Conservation (phyloP, 2,113 vertebrate genomes). For the Nothocercus julius region DNA sequence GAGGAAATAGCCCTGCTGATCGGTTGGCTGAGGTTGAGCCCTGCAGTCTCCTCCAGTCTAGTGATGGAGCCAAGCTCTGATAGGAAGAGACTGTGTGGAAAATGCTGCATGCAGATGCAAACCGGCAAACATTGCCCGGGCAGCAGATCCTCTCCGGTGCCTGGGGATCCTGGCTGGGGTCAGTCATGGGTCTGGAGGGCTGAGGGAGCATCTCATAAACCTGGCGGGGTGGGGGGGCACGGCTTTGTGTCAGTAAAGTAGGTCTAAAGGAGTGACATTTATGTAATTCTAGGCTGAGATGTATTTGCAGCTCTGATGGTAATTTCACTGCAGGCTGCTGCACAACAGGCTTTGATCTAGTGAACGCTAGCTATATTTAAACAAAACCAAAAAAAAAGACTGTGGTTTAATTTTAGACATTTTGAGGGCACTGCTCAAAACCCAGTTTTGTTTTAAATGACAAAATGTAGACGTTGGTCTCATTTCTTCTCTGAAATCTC, state of each 20-base stretch:
- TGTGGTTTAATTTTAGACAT: not conserved
- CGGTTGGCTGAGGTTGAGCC: not conserved
- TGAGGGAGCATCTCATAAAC: not conserved
- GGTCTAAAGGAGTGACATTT: not conserved
- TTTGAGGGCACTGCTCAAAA: constrained; percentile 1
- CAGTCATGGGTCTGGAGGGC: accelerated
- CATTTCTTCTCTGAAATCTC: not conserved
- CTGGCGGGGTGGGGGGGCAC: too few relatives aligned
- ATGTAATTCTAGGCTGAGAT: not conserved
- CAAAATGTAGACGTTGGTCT: not conserved
- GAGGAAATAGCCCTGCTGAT: not conserved
- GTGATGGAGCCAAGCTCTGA: not conserved
- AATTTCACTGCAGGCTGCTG: not conserved
- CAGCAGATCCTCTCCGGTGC: accelerated
- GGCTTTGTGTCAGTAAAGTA: not conserved
- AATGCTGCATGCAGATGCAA: not conserved
- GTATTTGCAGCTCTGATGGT: not conserved
- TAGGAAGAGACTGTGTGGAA: not conserved
- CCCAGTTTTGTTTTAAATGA: not conserved
- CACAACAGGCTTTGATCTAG: not conserved
- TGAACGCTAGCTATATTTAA: constrained; percentile 16
- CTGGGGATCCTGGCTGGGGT: not conserved
- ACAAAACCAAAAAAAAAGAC: not conserved
- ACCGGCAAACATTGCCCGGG: accelerated
- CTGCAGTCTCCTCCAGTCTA: not conserved